Percentiles rank a stretch among this genome's conserved stretches.
phyloP scores from a whole-genome alignment of 2,797 vertebrate species.

The Anomalospiza imberbis region DNA sequence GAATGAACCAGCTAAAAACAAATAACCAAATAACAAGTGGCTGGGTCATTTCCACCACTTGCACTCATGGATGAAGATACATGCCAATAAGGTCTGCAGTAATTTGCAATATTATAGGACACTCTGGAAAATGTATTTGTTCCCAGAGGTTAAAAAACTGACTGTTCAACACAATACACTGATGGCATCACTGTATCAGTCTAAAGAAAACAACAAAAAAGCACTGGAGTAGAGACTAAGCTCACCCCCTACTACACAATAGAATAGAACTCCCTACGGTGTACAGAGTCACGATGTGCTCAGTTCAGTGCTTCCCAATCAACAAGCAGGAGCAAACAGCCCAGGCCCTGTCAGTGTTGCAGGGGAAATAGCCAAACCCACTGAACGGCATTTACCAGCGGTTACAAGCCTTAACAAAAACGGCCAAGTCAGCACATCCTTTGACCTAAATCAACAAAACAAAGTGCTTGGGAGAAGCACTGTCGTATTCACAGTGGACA shows the following conservation, averaged over 20 bases:
- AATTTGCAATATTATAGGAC: background rate
- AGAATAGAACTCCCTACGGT: background rate
- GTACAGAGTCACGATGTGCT: background rate
- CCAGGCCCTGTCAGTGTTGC: background rate
- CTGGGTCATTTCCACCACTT: background rate
- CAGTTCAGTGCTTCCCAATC: background rate
- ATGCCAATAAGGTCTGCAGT: background rate
- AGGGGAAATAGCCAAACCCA: background rate
- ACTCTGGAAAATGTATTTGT: background rate
- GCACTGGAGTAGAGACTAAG: background rate
- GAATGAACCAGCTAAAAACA: background rate
- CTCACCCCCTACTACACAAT: background rate
- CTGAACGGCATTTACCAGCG: background rate
- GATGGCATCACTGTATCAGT: background rate
- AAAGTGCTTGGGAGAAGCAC: slow-evolving; percentile 16
- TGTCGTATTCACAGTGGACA: background rate
- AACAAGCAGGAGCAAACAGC: background rate
- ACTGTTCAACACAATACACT: background rate
- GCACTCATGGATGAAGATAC: background rate
- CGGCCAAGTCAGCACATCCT: slow-evolving; percentile 19
- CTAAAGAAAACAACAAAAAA: background rate
- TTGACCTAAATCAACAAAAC: slow-evolving; percentile 51
- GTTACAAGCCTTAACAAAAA: background rate
- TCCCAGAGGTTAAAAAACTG: background rate
- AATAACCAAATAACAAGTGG: accelerated